phyloP scores from a whole-genome alignment of 1,140 invertebrate species.

The Drosophila seguyi region DNA sequence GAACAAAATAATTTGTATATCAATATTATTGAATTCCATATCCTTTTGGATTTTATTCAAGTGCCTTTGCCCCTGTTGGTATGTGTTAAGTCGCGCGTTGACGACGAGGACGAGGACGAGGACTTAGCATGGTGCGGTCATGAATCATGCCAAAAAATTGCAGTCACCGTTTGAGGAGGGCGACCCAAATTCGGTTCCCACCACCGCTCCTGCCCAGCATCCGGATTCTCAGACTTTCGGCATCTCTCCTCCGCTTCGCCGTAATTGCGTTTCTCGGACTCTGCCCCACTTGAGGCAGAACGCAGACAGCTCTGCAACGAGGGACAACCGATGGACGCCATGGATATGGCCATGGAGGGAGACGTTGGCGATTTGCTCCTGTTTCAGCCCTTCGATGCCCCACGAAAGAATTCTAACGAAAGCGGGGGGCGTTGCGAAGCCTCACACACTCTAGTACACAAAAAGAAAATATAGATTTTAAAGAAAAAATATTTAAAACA shows the following conservation, averaged over 20 bases:
- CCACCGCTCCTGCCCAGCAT: background rate
- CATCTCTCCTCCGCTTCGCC: constrained; percentile 4
- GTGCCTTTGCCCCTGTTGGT: constrained; percentile 47
- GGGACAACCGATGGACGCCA: constrained; percentile 42
- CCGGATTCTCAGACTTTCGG: constrained; percentile 5
- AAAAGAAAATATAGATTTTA: background rate
- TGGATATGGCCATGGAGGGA: constrained; percentile 68
- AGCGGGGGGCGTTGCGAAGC: constrained; percentile 44
- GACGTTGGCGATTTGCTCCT: constrained; percentile 25
- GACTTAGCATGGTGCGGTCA: constrained; percentile 59
- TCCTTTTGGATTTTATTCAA: background rate
- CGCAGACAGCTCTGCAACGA: constrained; percentile 30
- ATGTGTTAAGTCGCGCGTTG: constrained; percentile 73
- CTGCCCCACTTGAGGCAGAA: constrained; percentile 48
- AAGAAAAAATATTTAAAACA: background rate
- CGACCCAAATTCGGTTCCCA: constrained; percentile 62
- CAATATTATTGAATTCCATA: background rate
- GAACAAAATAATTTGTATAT: no score
- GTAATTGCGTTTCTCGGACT: constrained; percentile 6
- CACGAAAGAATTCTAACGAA: constrained; percentile 42
- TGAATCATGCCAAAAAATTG: constrained; percentile 80
- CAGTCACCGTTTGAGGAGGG: constrained; percentile 55
- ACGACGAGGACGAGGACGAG: constrained; percentile 20
- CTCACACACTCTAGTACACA: constrained; percentile 16
- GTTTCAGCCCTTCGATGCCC: constrained; percentile 2